Conservation (phyloP, 2,797 vertebrate genomes). For the Epinephelus malabaricus region DNA sequence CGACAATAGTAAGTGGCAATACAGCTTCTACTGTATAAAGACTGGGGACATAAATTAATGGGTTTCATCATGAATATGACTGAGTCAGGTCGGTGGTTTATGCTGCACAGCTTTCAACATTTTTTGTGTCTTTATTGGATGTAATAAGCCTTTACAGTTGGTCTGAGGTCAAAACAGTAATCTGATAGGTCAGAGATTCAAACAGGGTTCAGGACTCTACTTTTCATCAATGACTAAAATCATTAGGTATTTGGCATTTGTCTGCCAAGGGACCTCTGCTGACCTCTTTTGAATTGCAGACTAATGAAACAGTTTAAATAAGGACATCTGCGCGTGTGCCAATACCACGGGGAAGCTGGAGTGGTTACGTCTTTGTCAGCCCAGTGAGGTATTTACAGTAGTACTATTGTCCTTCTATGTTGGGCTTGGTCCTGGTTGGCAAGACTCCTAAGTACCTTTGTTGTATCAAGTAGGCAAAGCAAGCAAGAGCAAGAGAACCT, state of each 20-base stretch:
- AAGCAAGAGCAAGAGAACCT: not conserved
- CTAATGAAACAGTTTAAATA: slow-evolving; percentile 2
- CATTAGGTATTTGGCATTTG: not conserved
- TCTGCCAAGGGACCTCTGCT: slow-evolving; percentile 10
- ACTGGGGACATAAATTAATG: not conserved
- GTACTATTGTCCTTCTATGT: not conserved
- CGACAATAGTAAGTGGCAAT: too few species aligned
- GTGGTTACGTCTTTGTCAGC: not conserved
- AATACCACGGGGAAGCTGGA: not conserved
- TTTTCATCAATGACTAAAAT: not conserved
- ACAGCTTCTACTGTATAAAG: too few species aligned
- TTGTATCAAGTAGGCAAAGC: not conserved
- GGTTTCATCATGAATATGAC: not conserved
- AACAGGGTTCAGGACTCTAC: slow-evolving; percentile 29
- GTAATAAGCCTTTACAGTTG: not conserved
- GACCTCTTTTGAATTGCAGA: not conserved
- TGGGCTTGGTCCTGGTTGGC: not conserved
- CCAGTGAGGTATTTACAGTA: not conserved
- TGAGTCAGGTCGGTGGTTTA: not conserved
- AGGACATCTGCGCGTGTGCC: not conserved
- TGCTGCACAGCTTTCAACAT: not conserved
- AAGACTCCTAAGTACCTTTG: too few species aligned
- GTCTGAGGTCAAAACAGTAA: not conserved
- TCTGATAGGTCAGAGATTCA: not conserved
- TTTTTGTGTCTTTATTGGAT: not conserved